A percentile compares a stretch with the other conserved stretches of the same genome.
phyloP scores from a whole-genome alignment of 2,113 vertebrate genomes.

The Tylochromis polylepis region DNA sequence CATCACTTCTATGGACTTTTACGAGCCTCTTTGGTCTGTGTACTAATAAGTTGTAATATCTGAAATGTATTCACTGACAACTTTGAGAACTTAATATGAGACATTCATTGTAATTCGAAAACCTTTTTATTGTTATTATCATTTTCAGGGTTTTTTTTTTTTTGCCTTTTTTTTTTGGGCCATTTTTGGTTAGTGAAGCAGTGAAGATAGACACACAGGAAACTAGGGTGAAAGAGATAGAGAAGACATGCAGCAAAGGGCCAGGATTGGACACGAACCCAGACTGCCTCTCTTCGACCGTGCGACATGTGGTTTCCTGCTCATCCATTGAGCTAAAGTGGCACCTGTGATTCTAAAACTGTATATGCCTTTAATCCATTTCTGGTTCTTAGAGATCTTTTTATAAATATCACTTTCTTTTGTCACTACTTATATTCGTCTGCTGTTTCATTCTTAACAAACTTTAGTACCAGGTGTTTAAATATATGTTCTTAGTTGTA shows the following conservation, averaged over 20 bases:
- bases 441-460: not conserved
- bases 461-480: not conserved
- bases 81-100: fast-evolving
- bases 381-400: not conserved
- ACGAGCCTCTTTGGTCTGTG: not conserved
- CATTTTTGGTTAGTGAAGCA: not conserved
- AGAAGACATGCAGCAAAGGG: not conserved
- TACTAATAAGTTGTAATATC: not conserved
- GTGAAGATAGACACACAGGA: not conserved
- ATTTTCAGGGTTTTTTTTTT: not conserved
- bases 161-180: not conserved
- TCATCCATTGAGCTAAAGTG: not conserved
- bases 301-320: not conserved
- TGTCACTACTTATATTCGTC: not conserved
- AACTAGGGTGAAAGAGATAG: not conserved
- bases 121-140: not conserved
- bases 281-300: fast-evolving
- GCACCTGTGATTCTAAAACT: not conserved
- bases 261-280: fast-evolving
- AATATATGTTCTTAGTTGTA: fast-evolving
- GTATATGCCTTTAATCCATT: not conserved
- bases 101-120: not conserved
- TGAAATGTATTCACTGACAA: not conserved
- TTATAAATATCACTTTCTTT: not conserved
- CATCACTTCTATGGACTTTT: not conserved